These are phyloP conservation scores for Acrocephalus kingi DNA, from an alignment of 2,113 vertebrate genomes.

Conservation along the genomic window DNA sequence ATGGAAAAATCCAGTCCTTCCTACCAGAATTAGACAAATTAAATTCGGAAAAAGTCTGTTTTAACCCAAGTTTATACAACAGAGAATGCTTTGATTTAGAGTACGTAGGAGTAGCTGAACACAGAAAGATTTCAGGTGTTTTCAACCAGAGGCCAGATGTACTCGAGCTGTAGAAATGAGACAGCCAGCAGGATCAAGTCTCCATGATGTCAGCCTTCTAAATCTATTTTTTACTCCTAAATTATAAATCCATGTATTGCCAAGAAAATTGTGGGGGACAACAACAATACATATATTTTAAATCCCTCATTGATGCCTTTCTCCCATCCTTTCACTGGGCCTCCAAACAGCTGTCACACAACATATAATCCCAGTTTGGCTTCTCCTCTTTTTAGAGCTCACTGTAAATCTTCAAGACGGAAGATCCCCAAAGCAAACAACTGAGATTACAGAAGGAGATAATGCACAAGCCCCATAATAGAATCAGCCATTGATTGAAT, in stretches of 20 bases:
- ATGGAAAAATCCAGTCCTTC: slow-evolving; percentile 71
- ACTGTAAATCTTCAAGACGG: slow-evolving; percentile 66
- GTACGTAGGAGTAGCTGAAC: slow-evolving; percentile 54
- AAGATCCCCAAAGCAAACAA: slow-evolving; percentile 73
- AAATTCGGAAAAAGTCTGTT: slow-evolving; percentile 53
- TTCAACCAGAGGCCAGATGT: slow-evolving; percentile 58
- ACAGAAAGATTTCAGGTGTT: slow-evolving; percentile 64
- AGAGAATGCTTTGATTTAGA: slow-evolving; percentile 47
- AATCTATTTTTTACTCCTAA: slow-evolving; percentile 49
- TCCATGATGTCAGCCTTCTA: slow-evolving; percentile 22
- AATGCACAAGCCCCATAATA: slow-evolving; percentile 66
- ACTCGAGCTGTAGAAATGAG: slow-evolving; percentile 56
- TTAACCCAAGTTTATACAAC: slow-evolving; percentile 59
- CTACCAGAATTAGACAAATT: slow-evolving; percentile 48
- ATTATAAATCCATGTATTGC: slow-evolving; percentile 51
- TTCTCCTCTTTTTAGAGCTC: slow-evolving; percentile 68
- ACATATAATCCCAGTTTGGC: slow-evolving; percentile 68
- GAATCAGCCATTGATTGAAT: slow-evolving; percentile 69
- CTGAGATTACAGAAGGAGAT: slow-evolving; percentile 77
- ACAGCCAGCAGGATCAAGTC: slow-evolving; percentile 51
- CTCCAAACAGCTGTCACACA: slow-evolving; percentile 74
- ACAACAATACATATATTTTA: slow-evolving; percentile 32
- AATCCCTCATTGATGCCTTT: slow-evolving; percentile 64
- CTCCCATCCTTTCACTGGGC: slow-evolving; percentile 66
- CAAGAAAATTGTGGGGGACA: slow-evolving; percentile 42